phyloP scores from a whole-genome alignment of 2,797 vertebrate species.

The Scomberomorus guttatus region DNA sequence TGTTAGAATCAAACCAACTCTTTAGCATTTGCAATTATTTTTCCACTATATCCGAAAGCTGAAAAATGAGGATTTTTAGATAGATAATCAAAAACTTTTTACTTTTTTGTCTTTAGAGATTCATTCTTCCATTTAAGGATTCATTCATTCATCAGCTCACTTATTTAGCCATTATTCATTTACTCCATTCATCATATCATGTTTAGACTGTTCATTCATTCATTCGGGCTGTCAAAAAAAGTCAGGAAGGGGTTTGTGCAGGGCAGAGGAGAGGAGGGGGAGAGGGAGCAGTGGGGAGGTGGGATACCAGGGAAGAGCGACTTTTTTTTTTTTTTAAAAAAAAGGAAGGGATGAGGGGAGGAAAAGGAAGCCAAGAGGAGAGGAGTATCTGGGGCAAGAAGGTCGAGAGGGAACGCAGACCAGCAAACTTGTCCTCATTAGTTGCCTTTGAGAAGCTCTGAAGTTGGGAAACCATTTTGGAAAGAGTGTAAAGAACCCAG shows the following conservation, averaged over 20 bases:
- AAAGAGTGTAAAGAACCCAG: conserved; percentile 21
- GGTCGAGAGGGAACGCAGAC: conserved; percentile 31
- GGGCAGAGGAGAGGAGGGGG: not conserved
- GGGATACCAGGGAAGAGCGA: not conserved
- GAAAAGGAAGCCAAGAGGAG: conserved; percentile 50
- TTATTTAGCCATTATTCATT: not conserved
- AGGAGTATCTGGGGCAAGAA: conserved; percentile 43
- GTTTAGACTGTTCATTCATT: not conserved
- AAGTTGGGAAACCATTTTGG: conserved; percentile 43
- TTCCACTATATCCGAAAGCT: too few species aligned
- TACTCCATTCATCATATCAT: not conserved
- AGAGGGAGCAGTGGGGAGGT: not conserved
- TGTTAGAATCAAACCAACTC: too few species aligned
- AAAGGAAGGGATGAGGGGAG: conserved; percentile 41
- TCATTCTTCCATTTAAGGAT: not conserved
- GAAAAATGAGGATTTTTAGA: too few species aligned
- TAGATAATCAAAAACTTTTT: too few species aligned
- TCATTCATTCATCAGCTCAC: not conserved
- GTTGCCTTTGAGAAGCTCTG: conserved; percentile 33
- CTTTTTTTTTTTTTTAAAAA: not conserved
- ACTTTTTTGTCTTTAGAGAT: not conserved
- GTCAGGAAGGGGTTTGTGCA: not conserved
- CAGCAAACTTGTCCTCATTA: conserved; percentile 50
- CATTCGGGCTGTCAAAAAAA: conserved; percentile 2
- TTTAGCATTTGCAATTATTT: too few species aligned